A percentile compares a stretch with the other conserved stretches of the same genome.
Conservation (phyloP, 2,888 invertebrate species). For the Heteromyza rotundicornis region DNA sequence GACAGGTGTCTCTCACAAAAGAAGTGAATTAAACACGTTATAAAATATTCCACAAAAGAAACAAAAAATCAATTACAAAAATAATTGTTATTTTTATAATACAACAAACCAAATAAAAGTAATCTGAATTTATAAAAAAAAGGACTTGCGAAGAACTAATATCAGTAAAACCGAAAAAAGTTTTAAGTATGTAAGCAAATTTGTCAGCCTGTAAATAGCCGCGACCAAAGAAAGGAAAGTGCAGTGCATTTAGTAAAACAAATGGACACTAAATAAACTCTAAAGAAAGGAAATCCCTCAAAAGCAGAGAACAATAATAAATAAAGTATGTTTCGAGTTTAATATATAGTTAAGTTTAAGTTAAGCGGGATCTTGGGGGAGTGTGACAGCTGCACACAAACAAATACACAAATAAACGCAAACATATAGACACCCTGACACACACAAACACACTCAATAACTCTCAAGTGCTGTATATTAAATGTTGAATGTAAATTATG, state of each 20-base stretch:
- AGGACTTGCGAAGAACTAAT: slow-evolving; percentile 42
- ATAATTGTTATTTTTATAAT: slow-evolving; percentile 21
- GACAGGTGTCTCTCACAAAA: slow-evolving; percentile 24
- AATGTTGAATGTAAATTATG: slow-evolving; percentile 44
- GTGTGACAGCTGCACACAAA: not conserved
- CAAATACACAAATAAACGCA: not conserved
- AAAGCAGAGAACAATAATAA: slow-evolving; percentile 18
- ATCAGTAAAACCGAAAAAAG: slow-evolving; percentile 19
- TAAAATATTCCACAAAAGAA: slow-evolving; percentile 12
- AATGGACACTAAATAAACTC: too few relatives aligned
- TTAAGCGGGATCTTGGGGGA: not conserved
- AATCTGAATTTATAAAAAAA: slow-evolving; percentile 45
- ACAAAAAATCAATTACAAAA: slow-evolving; percentile 11
- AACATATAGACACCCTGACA: not conserved
- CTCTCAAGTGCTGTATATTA: slow-evolving; percentile 30
- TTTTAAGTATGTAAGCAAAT: slow-evolving; percentile 31
- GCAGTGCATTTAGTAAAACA: slow-evolving; percentile 21
- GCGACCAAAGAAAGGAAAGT: slow-evolving; percentile 37
- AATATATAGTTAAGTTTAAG: not conserved
- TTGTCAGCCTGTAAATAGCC: slow-evolving; percentile 44
- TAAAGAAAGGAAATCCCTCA: slow-evolving; percentile 12
- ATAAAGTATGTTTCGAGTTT: not conserved
- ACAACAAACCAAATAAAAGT: slow-evolving; percentile 4
- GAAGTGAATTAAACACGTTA: slow-evolving; percentile 9
- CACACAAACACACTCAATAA: not conserved